These are phyloP conservation scores for Columba guinea DNA, from an alignment of 2,797 vertebrate species.

Conservation along the genomic window DNA sequence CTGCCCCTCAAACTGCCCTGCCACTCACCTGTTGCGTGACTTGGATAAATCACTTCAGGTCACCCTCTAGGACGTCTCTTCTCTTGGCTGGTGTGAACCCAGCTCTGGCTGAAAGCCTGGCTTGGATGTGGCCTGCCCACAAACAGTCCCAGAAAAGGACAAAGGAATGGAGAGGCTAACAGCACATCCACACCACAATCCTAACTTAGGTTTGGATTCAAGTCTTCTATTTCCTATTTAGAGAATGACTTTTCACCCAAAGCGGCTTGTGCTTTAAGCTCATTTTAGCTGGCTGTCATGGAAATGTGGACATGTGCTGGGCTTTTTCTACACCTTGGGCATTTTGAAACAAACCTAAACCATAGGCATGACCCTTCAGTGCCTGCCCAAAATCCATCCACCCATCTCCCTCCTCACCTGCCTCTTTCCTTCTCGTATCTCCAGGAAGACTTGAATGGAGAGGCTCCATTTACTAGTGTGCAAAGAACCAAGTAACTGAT, in stretches of 20 bases:
- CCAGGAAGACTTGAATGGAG: neutral
- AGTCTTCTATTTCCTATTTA: neutral
- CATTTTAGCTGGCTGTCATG: neutral
- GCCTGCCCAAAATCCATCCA: neutral
- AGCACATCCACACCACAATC: neutral
- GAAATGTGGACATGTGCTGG: neutral
- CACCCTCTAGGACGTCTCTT: neutral
- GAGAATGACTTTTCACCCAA: neutral
- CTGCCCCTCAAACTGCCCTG: neutral
- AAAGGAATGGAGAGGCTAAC: neutral
- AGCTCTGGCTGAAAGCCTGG: neutral
- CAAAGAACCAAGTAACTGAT: neutral
- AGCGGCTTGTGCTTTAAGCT: neutral
- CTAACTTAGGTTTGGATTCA: neutral
- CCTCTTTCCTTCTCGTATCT: neutral
- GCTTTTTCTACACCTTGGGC: neutral
- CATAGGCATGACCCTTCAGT: neutral
- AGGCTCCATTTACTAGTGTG: fast-evolving
- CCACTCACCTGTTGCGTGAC: neutral
- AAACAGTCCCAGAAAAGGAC: neutral
- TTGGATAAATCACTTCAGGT: neutral
- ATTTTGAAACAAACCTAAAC: neutral
- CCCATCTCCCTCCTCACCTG: neutral
- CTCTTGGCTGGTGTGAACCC: neutral
- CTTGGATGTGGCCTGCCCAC: neutral